Evolutionary conservation across 2,888 invertebrate species (phyloP), one percentile per base, ranked within the genome.

Genomic region (Polydrusus cervinus): DNA sequence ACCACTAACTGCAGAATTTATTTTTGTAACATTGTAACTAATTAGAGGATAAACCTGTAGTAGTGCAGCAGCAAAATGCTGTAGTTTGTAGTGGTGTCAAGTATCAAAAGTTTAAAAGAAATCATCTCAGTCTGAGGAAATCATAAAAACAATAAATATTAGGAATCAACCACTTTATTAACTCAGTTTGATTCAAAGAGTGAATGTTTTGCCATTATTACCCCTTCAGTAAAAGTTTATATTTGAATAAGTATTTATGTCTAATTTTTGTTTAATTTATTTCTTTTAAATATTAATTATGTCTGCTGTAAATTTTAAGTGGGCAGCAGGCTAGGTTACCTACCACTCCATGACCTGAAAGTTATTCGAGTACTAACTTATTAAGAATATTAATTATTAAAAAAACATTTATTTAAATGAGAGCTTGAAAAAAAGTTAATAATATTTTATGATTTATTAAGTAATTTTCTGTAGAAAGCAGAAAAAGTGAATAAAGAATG

Each of bases 11-110:
- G 16, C 13, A n/a, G 18, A 38, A 60, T 60, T 60, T 40, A 60
- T 60, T 60, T 60, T 60, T 14, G 57, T 38, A 38, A 16, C 57
- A 57, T 20, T 53, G 25, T 30, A 3, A 57, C n/a, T n/a, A n/a
- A n/a, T 10, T 6, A 10, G 34, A 34, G 16, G 11, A 57, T 10
- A 16, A 38, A 60, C 34, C 10, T 60, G 38, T 16, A 40, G 9
- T 34, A n/a, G n/a, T n/a, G n/a, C n/a, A n/a, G n/a, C n/a, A n/a
- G 38, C 38, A 16, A 14, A 16, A 13, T 60, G 9, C 11, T 40
- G 9, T 18, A 18, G 9, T 60, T 9, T 40, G 16, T 14, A 11
- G 0, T 9, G 57, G 38, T 60, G 30, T 60, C 38, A 0, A 9
- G 38, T 60, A 38, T 60, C 57, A 60, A 25, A 25, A 25, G 25